Evolutionary conservation across 1,140 invertebrate genomes (phyloP).

Genomic region (Sweltsa coloradensis): DNA sequence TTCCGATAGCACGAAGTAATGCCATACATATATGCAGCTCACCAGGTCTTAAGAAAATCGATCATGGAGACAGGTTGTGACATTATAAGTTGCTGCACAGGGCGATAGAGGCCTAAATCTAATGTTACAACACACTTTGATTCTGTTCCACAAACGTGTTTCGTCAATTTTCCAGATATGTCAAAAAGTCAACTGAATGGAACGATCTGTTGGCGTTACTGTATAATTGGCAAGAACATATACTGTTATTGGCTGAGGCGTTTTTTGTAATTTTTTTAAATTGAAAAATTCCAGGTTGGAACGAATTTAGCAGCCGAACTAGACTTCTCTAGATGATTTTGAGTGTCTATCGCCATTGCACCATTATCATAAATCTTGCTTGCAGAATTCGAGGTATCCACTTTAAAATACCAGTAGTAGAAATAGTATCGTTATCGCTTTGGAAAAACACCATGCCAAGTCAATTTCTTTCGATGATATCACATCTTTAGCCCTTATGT

Average conservation of each 20-base stretch:
- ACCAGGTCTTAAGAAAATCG: slow-evolving; percentile 2
- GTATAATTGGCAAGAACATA: slow-evolving; percentile 7
- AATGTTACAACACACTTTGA: slow-evolving; percentile 8
- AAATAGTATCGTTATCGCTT: slow-evolving; percentile 3
- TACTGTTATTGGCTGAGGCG: neutral
- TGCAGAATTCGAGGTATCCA: neutral
- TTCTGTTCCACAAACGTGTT: slow-evolving; percentile 5
- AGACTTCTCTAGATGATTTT: neutral
- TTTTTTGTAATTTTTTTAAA: neutral
- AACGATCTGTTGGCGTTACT: slow-evolving; percentile 5
- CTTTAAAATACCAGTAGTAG: neutral
- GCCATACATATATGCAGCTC: slow-evolving; percentile 6
- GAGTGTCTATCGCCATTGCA: neutral
- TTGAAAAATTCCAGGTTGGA: slow-evolving; percentile 2
- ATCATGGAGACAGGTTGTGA: slow-evolving; percentile 1
- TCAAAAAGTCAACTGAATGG: slow-evolving; percentile 8
- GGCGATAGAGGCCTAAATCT: slow-evolving; percentile 8
- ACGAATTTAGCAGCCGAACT: neutral
- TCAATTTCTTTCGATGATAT: neutral
- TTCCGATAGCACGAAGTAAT: slow-evolving; percentile 7
- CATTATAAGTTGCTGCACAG: slow-evolving; percentile 8
- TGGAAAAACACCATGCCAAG: neutral
- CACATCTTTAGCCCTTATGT: neutral
- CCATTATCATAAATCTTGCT: neutral
- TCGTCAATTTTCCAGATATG: slow-evolving; percentile 6